A percentile compares a stretch with the other conserved stretches of the same genome.
Evolutionary conservation across 2,888 invertebrate genomes (phyloP).

Genomic region (Tolmerus cingulatus): DNA sequence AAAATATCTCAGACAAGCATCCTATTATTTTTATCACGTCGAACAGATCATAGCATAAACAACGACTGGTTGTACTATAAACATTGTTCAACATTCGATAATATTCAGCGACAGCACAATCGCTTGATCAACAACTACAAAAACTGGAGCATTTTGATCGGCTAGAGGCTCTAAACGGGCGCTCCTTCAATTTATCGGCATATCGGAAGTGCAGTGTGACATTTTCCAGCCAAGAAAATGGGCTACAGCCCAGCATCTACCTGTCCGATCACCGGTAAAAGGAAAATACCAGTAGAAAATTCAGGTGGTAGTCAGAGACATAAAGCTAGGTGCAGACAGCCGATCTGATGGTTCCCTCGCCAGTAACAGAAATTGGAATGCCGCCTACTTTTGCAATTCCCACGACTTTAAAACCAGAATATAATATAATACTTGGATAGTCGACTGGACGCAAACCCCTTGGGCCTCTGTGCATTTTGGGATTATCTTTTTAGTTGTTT

Average conservation of each 20-base stretch:
- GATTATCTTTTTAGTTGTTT: not conserved
- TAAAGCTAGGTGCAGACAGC: no score
- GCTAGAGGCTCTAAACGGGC: not conserved
- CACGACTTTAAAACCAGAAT: not conserved
- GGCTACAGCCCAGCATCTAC: not conserved
- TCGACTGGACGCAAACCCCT: not conserved
- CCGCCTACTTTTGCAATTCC: slow-evolving; percentile 12
- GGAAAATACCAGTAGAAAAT: not conserved
- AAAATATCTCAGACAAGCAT: not conserved
- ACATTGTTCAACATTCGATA: not conserved
- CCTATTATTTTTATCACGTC: not conserved
- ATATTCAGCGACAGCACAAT: not conserved
- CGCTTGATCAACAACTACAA: not conserved
- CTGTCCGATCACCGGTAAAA: not conserved
- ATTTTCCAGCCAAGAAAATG: not conserved
- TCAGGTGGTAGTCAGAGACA: not conserved
- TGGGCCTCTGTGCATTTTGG: not conserved
- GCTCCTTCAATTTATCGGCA: not conserved
- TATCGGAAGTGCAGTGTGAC: not conserved
- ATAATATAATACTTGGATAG: not conserved
- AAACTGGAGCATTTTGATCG: not conserved
- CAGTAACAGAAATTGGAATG: not conserved
- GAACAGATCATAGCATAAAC: not conserved
- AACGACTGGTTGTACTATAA: not conserved
- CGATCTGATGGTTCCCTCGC: not conserved